phyloP scores from a whole-genome alignment of 92 coral and sea anemone genomes.

The Palythoa grandis region DNA sequence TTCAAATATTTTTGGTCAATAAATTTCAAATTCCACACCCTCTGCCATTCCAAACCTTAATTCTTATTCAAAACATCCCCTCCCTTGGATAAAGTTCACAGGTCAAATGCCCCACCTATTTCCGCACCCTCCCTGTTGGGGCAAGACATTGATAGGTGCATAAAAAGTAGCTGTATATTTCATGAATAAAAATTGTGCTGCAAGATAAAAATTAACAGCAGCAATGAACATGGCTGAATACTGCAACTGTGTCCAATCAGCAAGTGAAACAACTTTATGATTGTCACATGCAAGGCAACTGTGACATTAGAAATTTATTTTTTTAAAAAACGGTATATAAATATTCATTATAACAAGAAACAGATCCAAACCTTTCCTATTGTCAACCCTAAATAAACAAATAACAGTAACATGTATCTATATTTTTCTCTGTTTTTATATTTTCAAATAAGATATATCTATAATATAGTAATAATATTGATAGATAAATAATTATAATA shows the following conservation, averaged over 20 bases:
- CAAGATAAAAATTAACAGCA: constrained; percentile 29
- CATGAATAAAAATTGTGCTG: constrained; percentile 4
- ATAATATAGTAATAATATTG: background rate
- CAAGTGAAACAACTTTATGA: constrained; percentile 2
- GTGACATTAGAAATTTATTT: constrained; percentile 15
- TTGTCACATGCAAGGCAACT: background rate
- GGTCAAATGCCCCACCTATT: constrained; percentile 40
- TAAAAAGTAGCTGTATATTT: constrained; percentile 32
- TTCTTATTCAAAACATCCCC: constrained; percentile 37
- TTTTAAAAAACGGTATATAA: background rate
- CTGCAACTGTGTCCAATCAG: background rate
- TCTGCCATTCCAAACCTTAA: constrained; percentile 12
- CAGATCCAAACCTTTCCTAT: background rate
- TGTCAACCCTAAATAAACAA: background rate
- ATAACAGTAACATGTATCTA: background rate
- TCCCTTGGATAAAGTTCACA: constrained; percentile 41
- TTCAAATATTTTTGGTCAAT: constrained; percentile 1
- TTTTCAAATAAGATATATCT: background rate
- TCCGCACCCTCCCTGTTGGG: constrained; percentile 1
- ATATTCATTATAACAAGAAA: background rate
- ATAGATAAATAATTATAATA: background rate
- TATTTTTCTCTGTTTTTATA: constrained; percentile 3
- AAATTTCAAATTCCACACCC: background rate
- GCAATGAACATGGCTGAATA: constrained; percentile 39
- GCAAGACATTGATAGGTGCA: background rate